A percentile compares a stretch with the other conserved stretches of the same genome.
phyloP scores from a whole-genome alignment of 2,888 invertebrate genomes.

The Andrena bucephala region DNA sequence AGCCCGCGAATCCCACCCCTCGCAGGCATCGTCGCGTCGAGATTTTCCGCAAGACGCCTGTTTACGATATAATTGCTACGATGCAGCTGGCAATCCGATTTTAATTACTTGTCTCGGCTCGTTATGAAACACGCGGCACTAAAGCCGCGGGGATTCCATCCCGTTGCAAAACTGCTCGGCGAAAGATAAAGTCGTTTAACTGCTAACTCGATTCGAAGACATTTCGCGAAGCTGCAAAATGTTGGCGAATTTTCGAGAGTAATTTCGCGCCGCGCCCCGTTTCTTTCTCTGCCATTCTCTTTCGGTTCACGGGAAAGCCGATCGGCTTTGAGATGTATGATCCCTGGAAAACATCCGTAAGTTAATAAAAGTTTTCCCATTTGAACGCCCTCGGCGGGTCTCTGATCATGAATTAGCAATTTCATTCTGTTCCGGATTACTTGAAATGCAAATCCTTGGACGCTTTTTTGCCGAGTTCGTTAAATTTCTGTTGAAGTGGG shows the following conservation, averaged over 20 bases:
- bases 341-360: conserved; percentile 28
- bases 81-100: conserved; percentile 24
- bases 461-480: conserved; percentile 6
- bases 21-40: neutral
- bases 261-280: neutral
- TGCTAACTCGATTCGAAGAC: conserved; percentile 29
- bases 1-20: neutral
- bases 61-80: conserved; percentile 7
- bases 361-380: conserved; percentile 42
- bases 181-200: conserved; percentile 29
- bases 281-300: neutral
- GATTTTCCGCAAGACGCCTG: conserved; percentile 10
- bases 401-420: conserved; percentile 9
- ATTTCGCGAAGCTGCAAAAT: neutral
- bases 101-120: conserved; percentile 27
- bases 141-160: conserved; percentile 22
- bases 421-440: conserved; percentile 11
- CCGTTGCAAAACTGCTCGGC: conserved; percentile 1
- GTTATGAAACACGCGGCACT: conserved; percentile 14
- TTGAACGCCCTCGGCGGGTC: conserved; percentile 6
- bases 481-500: neutral
- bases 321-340: conserved; percentile 7
- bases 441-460: neutral
- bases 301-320: neutral
- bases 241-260: neutral